Evolutionary conservation across 2,113 vertebrate species (phyloP).

Genomic region (Calidris pygmaea): DNA sequence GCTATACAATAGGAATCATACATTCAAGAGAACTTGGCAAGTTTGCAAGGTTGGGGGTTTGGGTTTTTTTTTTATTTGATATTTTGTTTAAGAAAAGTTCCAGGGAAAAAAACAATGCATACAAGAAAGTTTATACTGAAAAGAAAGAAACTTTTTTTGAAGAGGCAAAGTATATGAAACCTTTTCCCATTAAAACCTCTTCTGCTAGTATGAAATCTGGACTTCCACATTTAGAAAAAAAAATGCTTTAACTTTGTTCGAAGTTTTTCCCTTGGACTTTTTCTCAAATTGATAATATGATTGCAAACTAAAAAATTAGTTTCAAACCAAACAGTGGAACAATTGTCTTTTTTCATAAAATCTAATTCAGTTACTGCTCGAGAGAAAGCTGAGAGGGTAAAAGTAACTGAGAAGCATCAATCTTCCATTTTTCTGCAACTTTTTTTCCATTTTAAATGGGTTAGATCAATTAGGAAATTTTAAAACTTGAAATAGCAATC

Average conservation of each 20-base stretch:
- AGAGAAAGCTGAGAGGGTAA: not conserved
- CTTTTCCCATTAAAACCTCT: not conserved
- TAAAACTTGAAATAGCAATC: not conserved
- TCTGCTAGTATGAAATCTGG: not conserved
- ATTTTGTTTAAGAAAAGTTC: not conserved
- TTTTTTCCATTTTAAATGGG: not conserved
- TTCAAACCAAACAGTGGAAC: not conserved
- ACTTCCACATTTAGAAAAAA: not conserved
- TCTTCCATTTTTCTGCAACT: not conserved
- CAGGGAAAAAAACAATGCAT: not conserved
- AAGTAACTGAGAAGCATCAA: not conserved
- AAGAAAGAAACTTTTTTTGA: rapidly evolving
- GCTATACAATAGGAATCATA: not conserved
- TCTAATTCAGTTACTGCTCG: not conserved
- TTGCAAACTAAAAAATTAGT: not conserved
- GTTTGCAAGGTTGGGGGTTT: not conserved
- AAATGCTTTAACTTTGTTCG: not conserved
- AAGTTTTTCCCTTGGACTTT: not conserved
- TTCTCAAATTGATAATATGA: not conserved
- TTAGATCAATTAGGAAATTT: not conserved
- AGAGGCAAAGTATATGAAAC: rapidly evolving
- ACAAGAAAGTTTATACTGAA: not conserved
- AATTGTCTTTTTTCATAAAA: not conserved
- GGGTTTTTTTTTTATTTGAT: not conserved
- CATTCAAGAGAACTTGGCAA: not conserved